Evolutionary conservation across 2,797 vertebrate genomes (phyloP).

Genomic region (Pampus argenteus): DNA sequence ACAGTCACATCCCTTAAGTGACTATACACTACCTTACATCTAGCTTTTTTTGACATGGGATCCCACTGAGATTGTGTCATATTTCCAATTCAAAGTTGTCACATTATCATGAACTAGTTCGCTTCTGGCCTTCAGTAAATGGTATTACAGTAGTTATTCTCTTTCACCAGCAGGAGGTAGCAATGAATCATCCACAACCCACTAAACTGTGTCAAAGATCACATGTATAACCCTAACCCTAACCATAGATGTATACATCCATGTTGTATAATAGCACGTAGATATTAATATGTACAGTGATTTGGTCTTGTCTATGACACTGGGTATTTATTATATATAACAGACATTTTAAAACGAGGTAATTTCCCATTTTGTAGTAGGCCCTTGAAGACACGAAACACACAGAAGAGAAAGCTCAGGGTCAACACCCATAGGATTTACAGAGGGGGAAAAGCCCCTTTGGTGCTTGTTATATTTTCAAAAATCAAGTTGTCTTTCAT

Average conservation of each 20-base stretch:
- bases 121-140: neutral
- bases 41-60: neutral
- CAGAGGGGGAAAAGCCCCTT: neutral
- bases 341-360: neutral
- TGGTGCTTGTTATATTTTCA: neutral
- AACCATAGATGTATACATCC: too few relatives aligned
- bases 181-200: neutral
- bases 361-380: neutral
- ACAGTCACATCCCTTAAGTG: neutral
- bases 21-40: neutral
- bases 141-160: neutral
- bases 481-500: neutral
- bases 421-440: neutral
- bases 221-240: too few relatives aligned
- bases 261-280: neutral
- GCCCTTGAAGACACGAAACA: neutral
- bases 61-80: neutral
- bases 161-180: slow-evolving; percentile 52
- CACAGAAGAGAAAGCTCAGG: neutral
- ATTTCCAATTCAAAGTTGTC: neutral
- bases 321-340: neutral
- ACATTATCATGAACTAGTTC: neutral
- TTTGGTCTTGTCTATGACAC: neutral
- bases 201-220: slow-evolving; percentile 50
- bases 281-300: neutral